phyloP scores from a whole-genome alignment of 2,113 vertebrate species.

The Globicephala melas region DNA sequence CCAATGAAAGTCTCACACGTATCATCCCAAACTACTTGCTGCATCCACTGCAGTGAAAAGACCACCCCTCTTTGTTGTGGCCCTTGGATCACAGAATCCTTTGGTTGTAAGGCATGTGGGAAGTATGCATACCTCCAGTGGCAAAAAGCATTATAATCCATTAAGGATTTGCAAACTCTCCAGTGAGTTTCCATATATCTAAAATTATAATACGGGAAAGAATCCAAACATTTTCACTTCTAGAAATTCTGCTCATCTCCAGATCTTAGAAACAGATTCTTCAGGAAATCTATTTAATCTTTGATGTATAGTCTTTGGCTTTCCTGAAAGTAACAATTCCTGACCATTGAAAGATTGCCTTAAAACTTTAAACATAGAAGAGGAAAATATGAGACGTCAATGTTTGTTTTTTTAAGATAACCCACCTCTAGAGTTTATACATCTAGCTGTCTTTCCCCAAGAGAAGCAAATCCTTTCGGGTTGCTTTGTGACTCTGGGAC shows the following conservation, averaged over 20 bases:
- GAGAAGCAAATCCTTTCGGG: not conserved
- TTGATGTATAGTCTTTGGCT: not conserved
- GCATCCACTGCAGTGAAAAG: not conserved
- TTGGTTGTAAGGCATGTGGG: not conserved
- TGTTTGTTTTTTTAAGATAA: not conserved
- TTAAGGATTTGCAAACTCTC: not conserved
- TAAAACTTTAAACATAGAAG: not conserved
- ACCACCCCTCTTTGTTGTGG: not conserved
- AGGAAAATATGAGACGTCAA: not conserved
- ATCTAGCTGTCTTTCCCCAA: not conserved
- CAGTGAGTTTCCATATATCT: not conserved
- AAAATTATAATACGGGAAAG: not conserved
- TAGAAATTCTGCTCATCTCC: not conserved
- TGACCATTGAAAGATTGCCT: not conserved
- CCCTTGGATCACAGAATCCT: not conserved
- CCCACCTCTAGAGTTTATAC: not conserved
- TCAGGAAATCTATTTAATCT: not conserved
- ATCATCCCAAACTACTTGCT: not conserved
- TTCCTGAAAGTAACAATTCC: not conserved
- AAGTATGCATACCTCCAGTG: not conserved
- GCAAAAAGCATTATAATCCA: not conserved
- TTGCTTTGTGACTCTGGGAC: not conserved
- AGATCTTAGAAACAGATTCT: not conserved
- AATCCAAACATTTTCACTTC: not conserved
- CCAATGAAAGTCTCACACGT: not conserved